Evolutionary conservation across 37 sponge, comb jelly and placozoan genomes (phyloP).

Genomic region (Aplysina aerophoba): DNA sequence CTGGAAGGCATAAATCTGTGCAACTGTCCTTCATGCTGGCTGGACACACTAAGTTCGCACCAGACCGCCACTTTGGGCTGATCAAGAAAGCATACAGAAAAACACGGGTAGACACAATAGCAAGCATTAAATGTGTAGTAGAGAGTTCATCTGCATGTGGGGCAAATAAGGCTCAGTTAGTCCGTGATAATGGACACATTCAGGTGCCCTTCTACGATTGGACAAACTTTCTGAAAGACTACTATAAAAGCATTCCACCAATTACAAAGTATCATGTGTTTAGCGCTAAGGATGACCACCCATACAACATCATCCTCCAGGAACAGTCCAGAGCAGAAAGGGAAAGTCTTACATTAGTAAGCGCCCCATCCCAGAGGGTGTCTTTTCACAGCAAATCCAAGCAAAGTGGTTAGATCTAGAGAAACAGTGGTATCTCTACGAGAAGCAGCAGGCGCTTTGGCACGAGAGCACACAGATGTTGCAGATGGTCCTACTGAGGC

Average conservation of each 20-base stretch:
- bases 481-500: too few species aligned
- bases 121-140: neutral
- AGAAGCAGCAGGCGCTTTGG: too few species aligned
- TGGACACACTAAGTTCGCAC: slow-evolving; percentile 56
- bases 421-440: slow-evolving; percentile 40
- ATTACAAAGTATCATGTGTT: slow-evolving; percentile 42
- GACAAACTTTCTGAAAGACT: slow-evolving; percentile 21
- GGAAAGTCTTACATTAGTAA: neutral
- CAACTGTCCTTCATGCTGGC: slow-evolving; percentile 48
- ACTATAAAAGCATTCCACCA: slow-evolving; percentile 19
- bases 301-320: slow-evolving; percentile 1
- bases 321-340: neutral
- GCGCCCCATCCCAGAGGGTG: neutral
- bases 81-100: slow-evolving; percentile 28
- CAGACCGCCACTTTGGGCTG: slow-evolving; percentile 54
- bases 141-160: slow-evolving; percentile 11
- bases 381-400: neutral
- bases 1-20: neutral
- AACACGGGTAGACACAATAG: slow-evolving; percentile 26
- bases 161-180: too few species aligned
- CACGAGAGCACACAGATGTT: too few species aligned
- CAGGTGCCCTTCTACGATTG: slow-evolving; percentile 33
- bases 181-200: neutral
- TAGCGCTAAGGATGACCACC: neutral
- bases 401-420: slow-evolving; percentile 34